These are phyloP conservation scores for Trimorus sp. DNA, from an alignment of 2,888 invertebrate genomes.

Conservation along the genomic window DNA sequence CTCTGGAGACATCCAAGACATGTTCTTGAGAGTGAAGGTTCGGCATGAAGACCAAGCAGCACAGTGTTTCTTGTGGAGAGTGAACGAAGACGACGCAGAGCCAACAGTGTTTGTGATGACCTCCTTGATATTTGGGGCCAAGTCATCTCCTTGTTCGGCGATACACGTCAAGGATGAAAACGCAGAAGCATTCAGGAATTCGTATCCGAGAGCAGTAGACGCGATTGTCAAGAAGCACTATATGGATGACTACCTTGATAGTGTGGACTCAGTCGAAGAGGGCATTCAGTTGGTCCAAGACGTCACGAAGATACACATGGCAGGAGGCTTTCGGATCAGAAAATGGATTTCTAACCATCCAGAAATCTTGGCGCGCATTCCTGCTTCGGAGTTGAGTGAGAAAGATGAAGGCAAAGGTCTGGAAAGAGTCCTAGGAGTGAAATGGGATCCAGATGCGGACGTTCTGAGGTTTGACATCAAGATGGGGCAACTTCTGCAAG, in stretches of 20 bases:
- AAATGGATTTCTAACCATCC: neutral
- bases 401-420: neutral
- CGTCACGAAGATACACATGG: neutral
- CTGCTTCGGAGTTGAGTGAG: neutral
- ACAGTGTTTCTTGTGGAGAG: slow-evolving; percentile 24
- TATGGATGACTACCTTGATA: slow-evolving; percentile 25
- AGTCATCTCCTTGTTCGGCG: slow-evolving; percentile 28
- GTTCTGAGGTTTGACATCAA: neutral
- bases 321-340: neutral
- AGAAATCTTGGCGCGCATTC: neutral
- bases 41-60: slow-evolving; percentile 13
- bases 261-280: slow-evolving; percentile 6
- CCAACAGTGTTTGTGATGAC: slow-evolving; percentile 22
- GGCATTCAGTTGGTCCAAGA: neutral
- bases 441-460: neutral
- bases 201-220: neutral
- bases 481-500: neutral
- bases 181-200: neutral
- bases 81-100: neutral
- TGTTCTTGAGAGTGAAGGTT: slow-evolving; percentile 10
- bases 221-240: slow-evolving; percentile 7
- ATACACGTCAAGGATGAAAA: slow-evolving; percentile 34
- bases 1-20: slow-evolving; percentile 9
- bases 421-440: neutral
- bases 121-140: slow-evolving; percentile 22